Evolutionary conservation across 2,113 vertebrate species (phyloP).

Genomic region (Ictalurus furcatus): DNA sequence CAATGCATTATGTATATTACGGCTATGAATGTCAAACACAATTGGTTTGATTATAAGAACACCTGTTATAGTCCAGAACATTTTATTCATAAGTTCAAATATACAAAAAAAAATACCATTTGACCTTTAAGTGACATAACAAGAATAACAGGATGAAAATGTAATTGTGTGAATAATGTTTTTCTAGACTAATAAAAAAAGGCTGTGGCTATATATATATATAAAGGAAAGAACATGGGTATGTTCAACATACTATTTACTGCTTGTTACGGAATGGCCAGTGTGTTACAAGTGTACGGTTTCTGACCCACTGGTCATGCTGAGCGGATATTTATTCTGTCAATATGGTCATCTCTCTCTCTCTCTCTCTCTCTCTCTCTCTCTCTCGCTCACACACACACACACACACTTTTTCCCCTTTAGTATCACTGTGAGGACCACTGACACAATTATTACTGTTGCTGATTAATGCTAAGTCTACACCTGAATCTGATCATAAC

Average conservation of each 20-base stretch:
- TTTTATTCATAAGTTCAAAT: neutral
- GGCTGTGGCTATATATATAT: neutral
- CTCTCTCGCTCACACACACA: neutral
- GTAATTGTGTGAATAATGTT: neutral
- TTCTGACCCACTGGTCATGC: neutral
- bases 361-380: too few relatives aligned
- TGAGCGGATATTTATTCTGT: conserved; percentile 18
- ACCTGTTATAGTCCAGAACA: neutral
- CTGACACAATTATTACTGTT: neutral
- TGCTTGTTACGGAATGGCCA: too few relatives aligned
- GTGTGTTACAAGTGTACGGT: neutral
- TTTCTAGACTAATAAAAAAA: neutral
- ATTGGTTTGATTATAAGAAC: neutral
- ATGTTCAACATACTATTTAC: neutral
- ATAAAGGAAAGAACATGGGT: neutral
- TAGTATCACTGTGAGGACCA: neutral
- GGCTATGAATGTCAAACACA: neutral
- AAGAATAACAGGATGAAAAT: neutral
- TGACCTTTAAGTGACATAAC: neutral
- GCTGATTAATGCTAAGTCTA: neutral
- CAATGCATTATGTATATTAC: neutral
- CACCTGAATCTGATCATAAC: neutral
- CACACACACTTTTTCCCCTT: neutral
- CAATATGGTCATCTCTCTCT: neutral
- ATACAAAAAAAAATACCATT: neutral